These are phyloP conservation scores for Catonia carolina DNA, from an alignment of 2,888 invertebrate genomes.

Conservation along the genomic window DNA sequence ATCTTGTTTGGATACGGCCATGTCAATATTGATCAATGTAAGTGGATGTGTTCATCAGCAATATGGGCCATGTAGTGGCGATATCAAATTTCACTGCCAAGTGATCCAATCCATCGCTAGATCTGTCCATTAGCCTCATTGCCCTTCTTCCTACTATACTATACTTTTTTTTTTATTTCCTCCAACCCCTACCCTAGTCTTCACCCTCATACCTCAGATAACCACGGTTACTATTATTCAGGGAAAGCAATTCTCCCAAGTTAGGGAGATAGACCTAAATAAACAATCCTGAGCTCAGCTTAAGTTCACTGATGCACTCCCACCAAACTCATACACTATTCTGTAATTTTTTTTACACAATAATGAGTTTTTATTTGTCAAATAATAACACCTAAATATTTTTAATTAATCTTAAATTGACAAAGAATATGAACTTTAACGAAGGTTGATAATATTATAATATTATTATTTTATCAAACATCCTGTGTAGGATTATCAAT, in stretches of 20 bases:
- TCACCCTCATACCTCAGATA: background rate
- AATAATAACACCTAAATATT: too few species aligned
- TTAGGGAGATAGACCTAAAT: conserved; percentile 4
- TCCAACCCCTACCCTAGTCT: too few species aligned
- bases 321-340: too few species aligned
- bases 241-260: background rate
- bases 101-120: conserved; percentile 11
- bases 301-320: too few species aligned
- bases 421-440: too few species aligned
- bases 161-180: too few species aligned
- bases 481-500: too few species aligned
- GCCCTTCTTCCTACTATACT: too few species aligned
- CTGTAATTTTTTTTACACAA: background rate
- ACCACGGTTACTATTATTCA: background rate
- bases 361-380: too few species aligned
- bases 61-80: conserved; percentile 12
- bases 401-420: too few species aligned
- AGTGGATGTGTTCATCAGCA: conserved; percentile 27
- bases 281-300: background rate
- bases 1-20: background rate
- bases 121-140: conserved; percentile 13
- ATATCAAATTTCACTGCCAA: conserved; percentile 1
- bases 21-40: conserved; percentile 27
- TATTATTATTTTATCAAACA: too few species aligned
- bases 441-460: too few species aligned